Percentiles rank a stretch among this genome's conserved stretches.
Evolutionary conservation across 2,888 invertebrate genomes (phyloP).

Genomic region (Hylaea fasciaria): DNA sequence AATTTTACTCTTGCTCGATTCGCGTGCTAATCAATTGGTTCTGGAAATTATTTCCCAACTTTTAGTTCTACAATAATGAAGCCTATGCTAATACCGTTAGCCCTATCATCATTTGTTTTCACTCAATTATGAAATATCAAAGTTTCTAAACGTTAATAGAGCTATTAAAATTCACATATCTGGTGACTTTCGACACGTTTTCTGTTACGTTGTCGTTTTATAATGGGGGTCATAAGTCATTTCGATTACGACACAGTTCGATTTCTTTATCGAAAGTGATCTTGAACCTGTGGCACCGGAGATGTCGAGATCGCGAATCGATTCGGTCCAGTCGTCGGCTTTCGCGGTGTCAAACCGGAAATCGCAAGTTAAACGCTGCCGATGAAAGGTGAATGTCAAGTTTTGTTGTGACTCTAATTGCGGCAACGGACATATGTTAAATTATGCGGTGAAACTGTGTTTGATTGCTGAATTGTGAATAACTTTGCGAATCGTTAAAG

Average conservation of each 20-base stretch:
- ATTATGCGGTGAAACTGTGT: constrained; percentile 48
- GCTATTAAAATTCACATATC: constrained; percentile 44
- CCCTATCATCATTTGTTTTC: constrained; percentile 26
- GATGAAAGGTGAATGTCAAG: constrained; percentile 80
- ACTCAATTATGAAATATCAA: constrained; percentile 34
- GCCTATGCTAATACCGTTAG: constrained; percentile 20
- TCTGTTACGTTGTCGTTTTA: constrained; percentile 53
- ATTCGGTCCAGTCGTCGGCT: constrained; percentile 45
- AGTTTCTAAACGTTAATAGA: constrained; percentile 47
- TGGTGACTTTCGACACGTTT: constrained; percentile 58
- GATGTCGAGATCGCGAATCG: constrained; percentile 40
- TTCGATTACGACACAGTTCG: constrained; percentile 55
- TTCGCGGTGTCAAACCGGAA: constrained; percentile 73
- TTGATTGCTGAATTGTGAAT: constrained; percentile 37
- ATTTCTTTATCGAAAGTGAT: constrained; percentile 74
- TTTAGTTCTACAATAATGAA: constrained; percentile 8
- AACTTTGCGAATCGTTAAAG: constrained; percentile 9
- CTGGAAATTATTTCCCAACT: constrained; percentile 14
- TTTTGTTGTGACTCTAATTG: constrained; percentile 54
- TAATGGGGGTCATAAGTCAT: constrained; percentile 62
- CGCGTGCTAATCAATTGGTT: constrained; percentile 12
- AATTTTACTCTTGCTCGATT: constrained; percentile 1
- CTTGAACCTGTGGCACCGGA: constrained; percentile 64
- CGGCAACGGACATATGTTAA: constrained; percentile 41
- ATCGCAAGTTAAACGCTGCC: constrained; percentile 56